Base-by-base conservation (phyloP, 2,797 vertebrate genomes). In the Chaunax sp. region DNA sequence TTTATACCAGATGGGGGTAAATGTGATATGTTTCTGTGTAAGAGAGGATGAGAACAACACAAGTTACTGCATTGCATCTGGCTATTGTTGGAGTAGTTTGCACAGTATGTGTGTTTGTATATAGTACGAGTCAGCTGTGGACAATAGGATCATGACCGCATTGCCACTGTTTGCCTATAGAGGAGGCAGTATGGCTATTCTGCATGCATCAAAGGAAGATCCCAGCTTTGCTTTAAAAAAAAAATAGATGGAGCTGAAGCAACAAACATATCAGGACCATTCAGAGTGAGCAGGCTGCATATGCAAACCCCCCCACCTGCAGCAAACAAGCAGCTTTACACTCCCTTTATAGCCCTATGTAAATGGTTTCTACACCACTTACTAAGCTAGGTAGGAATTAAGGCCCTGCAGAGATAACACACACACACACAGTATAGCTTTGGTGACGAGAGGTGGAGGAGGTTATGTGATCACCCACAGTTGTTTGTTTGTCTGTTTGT, bases 231-330 rank as follows among this genome's bases (percentile, higher is more conserved):
- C 86, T 74, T 10, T 7, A 30, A 2, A 35, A 35, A 61, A 74
- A 16, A 73, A 82, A 87, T 86, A 84, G 82, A 89, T 64, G 65
- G 55, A 57, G 64, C 65, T 37, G 68, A 70, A 63, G 69, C 54
- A 85, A 90, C 90, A 91, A 92, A 85, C 85, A 60, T 91, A 93
- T 92, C 90, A 87, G 85, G 74, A 59, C 30, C 66, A 74, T 87
- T 69, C 92, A 91, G 89, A 75, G 61, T 52, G 78, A 59, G 73
- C 75, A 51, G 77, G 74, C 69, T 64, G 80, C 59, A 5, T 22
- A 38, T 20, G 25, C 66, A 82, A 86, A 82, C 72, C 80, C 45
- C 67, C 44, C 58, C 65, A 47, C 81, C 82, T 77, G 76, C 55
- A 65, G 65, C 69, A 69, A 81, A 72, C 85, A 84, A 84, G 78